A percentile compares a stretch with the other conserved stretches of the same genome.
These are phyloP conservation scores for Xiphorhynchus erythropygius DNA, from an alignment of 2,797 vertebrate genomes.

Conservation along the genomic window DNA sequence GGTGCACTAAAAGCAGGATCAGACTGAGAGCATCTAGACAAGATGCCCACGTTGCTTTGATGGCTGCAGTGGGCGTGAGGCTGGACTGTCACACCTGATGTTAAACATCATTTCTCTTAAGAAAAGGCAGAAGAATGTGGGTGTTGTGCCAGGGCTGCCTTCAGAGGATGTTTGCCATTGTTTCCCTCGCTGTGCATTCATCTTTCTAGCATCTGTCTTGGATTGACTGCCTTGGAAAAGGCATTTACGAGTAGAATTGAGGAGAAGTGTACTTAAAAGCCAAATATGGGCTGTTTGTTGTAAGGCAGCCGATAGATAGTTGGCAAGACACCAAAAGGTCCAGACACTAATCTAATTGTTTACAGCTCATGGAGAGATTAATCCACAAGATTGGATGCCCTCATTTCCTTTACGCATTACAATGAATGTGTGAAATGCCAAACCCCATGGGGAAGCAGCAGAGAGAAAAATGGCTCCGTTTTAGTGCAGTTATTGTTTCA, in stretches of 20 bases:
- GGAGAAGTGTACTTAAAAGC: constrained; percentile 20
- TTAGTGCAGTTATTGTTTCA: constrained; percentile 46
- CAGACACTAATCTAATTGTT: constrained; percentile 63
- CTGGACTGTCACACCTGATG: background rate
- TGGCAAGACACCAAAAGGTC: constrained; percentile 54
- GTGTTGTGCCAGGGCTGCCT: background rate
- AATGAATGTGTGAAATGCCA: constrained; percentile 59
- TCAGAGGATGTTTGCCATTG: constrained; percentile 25
- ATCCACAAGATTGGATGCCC: constrained; percentile 59
- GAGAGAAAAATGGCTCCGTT: constrained; percentile 25
- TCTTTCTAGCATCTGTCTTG: constrained; percentile 52
- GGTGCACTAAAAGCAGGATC: background rate
- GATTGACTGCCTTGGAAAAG: constrained; percentile 27
- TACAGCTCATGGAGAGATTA: constrained; percentile 61
- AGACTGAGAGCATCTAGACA: background rate
- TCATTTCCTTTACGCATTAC: constrained; percentile 47
- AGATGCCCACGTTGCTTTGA: background rate
- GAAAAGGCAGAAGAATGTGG: background rate
- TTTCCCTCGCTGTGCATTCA: background rate
- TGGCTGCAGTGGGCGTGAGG: background rate
- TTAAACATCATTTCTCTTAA: background rate
- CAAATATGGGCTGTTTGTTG: constrained; percentile 15
- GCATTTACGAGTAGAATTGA: constrained; percentile 28
- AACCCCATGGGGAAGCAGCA: constrained; percentile 32
- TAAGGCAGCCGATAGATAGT: constrained; percentile 44